Evolutionary conservation across 2,888 invertebrate species (phyloP).

Genomic region (Thera obeliscata): DNA sequence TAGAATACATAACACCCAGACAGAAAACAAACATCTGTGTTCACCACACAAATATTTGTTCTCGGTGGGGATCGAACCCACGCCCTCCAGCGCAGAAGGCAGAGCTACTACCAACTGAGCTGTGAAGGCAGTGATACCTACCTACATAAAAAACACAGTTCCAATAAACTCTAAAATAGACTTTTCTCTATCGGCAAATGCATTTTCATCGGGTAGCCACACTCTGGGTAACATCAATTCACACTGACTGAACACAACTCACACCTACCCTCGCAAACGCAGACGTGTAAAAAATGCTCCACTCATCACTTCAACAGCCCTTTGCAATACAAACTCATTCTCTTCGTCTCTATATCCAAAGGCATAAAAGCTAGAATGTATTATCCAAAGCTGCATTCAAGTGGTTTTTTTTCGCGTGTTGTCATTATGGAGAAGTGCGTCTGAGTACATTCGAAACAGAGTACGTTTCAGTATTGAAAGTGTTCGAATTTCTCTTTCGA

Average conservation of each 20-base stretch:
- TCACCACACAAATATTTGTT: too few species aligned
- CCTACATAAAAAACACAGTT: too few species aligned
- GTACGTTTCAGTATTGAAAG: constrained; percentile 32
- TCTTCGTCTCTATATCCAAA: constrained; percentile 6
- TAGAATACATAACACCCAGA: too few species aligned
- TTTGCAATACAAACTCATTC: constrained; percentile 44
- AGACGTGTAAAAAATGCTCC: constrained; percentile 48
- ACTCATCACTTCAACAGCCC: constrained; percentile 53
- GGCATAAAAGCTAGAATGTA: constrained; percentile 25
- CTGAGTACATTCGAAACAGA: constrained; percentile 50
- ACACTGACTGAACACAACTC: constrained; percentile 45
- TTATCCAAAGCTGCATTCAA: neutral
- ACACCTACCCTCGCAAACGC: constrained; percentile 49
- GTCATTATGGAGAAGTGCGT: constrained; percentile 52
- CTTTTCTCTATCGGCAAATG: neutral
- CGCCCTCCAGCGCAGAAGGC: too few species aligned
- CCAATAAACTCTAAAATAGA: too few species aligned
- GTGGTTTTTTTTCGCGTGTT: constrained; percentile 33
- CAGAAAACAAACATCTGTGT: too few species aligned
- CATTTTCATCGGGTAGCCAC: neutral
- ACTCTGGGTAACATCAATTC: neutral
- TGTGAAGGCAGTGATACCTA: too few species aligned
- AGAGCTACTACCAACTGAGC: too few species aligned
- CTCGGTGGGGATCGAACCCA: too few species aligned
- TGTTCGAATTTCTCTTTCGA: constrained; percentile 41